These are phyloP conservation scores for Cephonodes hylas DNA, from an alignment of 2,888 invertebrate species.

Conservation along the genomic window DNA sequence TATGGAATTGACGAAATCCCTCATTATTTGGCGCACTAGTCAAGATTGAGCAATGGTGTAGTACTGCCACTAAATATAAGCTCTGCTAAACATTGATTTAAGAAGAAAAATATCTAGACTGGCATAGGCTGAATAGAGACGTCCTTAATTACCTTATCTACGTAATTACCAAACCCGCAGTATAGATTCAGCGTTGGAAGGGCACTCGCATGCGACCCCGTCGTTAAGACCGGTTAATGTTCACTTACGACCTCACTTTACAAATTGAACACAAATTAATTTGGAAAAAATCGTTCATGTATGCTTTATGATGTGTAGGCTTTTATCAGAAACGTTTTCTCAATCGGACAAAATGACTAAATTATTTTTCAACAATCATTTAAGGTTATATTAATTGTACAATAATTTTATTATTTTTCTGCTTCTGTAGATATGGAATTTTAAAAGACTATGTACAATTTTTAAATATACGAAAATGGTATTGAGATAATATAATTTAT, in stretches of 20 bases:
- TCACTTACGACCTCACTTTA: conserved; percentile 56
- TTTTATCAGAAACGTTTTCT: background rate
- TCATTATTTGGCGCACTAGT: too few relatives aligned
- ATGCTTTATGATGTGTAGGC: background rate
- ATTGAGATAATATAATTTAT: too few relatives aligned
- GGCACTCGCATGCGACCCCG: conserved; percentile 59
- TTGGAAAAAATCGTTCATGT: background rate
- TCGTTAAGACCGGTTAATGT: conserved; percentile 63
- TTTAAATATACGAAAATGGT: too few relatives aligned
- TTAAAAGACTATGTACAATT: too few relatives aligned
- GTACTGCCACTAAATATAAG: too few relatives aligned
- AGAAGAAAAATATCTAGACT: background rate
- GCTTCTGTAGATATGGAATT: too few relatives aligned
- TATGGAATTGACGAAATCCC: too few relatives aligned
- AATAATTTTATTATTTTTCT: background rate
- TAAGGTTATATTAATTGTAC: background rate
- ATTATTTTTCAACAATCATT: background rate
- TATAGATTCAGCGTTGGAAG: conserved; percentile 40
- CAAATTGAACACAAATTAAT: conserved; percentile 56
- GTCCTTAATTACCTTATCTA: conserved; percentile 4
- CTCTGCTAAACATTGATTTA: background rate
- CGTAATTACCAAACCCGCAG: conserved; percentile 20
- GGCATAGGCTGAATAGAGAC: background rate
- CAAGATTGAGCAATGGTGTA: too few relatives aligned
- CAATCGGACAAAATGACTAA: background rate